Evolutionary conservation across 23 tunicate species (phyloP), one percentile per base, ranked within the genome.

Genomic region (Clavelina lepadiformis): DNA sequence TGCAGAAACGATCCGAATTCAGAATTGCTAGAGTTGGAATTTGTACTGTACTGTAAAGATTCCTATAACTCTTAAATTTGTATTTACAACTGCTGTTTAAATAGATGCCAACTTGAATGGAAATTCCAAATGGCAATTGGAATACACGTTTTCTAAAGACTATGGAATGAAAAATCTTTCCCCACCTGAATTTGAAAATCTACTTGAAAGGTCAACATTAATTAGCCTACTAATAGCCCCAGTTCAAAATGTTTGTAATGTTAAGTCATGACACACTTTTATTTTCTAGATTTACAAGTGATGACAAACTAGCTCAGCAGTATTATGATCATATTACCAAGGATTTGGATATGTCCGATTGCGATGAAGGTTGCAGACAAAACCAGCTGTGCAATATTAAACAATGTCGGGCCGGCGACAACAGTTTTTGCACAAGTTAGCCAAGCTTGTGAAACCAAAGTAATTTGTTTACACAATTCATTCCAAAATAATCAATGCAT

Each of bases 131-230:
- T 86, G 95, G 95, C 54, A 53, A 51, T 46, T 46, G 0, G 95
- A 86, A 46, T 86, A 86, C 58, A 55, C 95, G 24, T 70, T 78
- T 34, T 28, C 56, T 2, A 51, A 78, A 2, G 85, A 86, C 32
- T 86, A 86, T 37, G 75, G 76, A 36, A 77, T 86, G 84, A 57
- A 56, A 55, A 71, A 82, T 31, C 74, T 86, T 5, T 61, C 77
- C 3, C 80, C 84, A 20, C 50, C 71, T n/a, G 80, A 86, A 33
- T 79, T 65, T 30, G 63, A 78, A 27, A 47, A 63, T 25, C 69
- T 86, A 21, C 65, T 86, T 28, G 80, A 71, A 18, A 57, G 95
- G 95, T 86, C 51, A 59, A n/a, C n/a, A n/a, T n/a, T n/a, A n/a
- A n/a, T n/a, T n/a, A n/a, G n/a, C n/a, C n/a, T n/a, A n/a, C n/a